Base-by-base conservation (phyloP, 2,113 vertebrate genomes). In the Cyanoramphus novaezelandiae region DNA sequence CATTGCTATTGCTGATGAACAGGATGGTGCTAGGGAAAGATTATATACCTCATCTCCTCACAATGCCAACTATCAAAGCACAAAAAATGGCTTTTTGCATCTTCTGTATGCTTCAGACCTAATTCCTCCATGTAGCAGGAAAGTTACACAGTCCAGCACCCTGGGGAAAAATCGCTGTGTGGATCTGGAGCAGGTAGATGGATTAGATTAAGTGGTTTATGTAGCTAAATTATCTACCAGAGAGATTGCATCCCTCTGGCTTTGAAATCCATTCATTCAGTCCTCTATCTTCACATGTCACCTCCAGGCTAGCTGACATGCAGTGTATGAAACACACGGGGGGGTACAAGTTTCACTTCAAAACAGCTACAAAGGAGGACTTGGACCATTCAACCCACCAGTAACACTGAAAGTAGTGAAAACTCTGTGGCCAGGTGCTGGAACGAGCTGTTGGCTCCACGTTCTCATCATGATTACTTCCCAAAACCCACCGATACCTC, bases 271-370 rank as follows among this genome's bases (percentile, higher is more conserved):
- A 37, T 79, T 55, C 79, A 80, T 67, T 55, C 85, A 23, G 5
- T 4, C 74, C 18, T 17, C 46, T 63, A 6, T 10, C 79, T 20
- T 6, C 79, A 15, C 64, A 8, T 0, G 0, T n/a, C 11, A 6
- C 29, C 85, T 44, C 64, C 64, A 41, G 47, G 9, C 27, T 12
- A 12, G 16, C 33, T n/a, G 69, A 43, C 13, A 6, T 0, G 4
- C 19, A 5, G 20, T 0, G 1, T 2, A 1, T 0, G 41, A 39
- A 86, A 37, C 1, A 0, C 82, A 28, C 9, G 1, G 4, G 0
- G 41, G 41, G n/a, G n/a, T 2, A 39, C 64, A 17, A n/a, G 17
- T n/a, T 76, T 5, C 35, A 11, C 44, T 53, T 18, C 13, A 2
- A 15, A 87, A 35, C 46, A 65, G 46, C 67, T 13, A 0, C 28